Evolutionary conservation across 2,113 vertebrate genomes (phyloP), one percentile per base, ranked within the genome.

Genomic region (Pangasianodon gigas): DNA sequence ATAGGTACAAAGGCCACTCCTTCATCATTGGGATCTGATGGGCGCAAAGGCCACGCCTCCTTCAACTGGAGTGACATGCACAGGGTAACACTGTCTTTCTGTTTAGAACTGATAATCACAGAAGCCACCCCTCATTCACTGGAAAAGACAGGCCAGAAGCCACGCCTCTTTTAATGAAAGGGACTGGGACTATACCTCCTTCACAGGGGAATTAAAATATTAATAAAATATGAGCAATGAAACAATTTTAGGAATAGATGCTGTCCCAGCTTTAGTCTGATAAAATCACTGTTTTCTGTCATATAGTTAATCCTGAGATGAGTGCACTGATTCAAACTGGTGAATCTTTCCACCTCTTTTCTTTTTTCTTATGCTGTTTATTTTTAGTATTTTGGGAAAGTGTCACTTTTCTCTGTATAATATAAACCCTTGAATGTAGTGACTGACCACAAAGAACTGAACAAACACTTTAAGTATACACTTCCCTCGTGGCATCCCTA

Each of bases 401-500:
- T 79, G 24, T 79, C 86, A 11, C 65, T 56, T 51, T 82, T 80
- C 81, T 89, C 46, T 89, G n/a, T 52, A 75, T 58, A 9, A 24
- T 56, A 54, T 19, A 56, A 75, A 51, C 37, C 83, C 46, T 71
- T 74, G 21, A 65, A 26, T 87, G 85, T 48, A 14, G 58, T 16
- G 60, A 83, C 80, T 51, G 21, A 44, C 75, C 65, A 44, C 21
- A 86, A 2, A 74, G 37, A 71, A 71, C 26, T 58, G 19, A 90
- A 51, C 82, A 75, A 88, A 62, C 54, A 90, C 41, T 44, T 81
- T 51, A 86, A 89, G 62, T 77, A 84, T 84, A 80, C 67, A 54
- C 44, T 60, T 46, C 51, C 77, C 74, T 65, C 60, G 77, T 48
- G 21, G 56, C 81, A 85, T 46, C 21, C n/a, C 29, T 26, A 46